Evolutionary conservation across 2,888 invertebrate genomes (phyloP), one percentile per base, ranked within the genome.

Genomic region (Plemyria rubiginata): DNA sequence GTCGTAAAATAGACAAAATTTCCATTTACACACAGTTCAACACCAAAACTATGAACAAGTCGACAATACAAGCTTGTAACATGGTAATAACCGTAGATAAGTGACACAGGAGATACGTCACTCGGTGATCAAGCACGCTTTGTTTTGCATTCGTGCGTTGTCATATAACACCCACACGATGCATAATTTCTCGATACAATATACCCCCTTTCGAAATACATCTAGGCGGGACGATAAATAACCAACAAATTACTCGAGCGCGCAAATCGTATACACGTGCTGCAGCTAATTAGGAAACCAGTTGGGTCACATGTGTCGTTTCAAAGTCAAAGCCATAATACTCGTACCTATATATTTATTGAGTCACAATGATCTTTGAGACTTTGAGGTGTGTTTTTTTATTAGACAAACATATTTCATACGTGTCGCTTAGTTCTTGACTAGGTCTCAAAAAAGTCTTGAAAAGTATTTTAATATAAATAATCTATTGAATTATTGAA

Each of bases 101-200:
- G 51, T 60, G 55, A 67, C 49, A 65, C 50, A 54, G 53, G 49
- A 60, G 67, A 62, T 61, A 62, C 67, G 66, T 67, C 72, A 68
- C 68, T 66, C 45, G 66, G 67, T 70, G 68, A 72, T 73, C 70
- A 70, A 70, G 68, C 70, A 69, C 67, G 74, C 76, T 74, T 76
- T 73, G 71, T 74, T 73, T 81, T 79, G 78, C 82, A 79, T 87
- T 87, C 82, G 84, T 85, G 84, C 87, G 86, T 88, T 89, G 89
- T 90, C 88, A 86, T 86, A 87, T 81, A 84, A 81, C 76, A 81
- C 88, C 81, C 91, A 90, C 86, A 90, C 91, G 81, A 74, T 73
- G 90, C 84, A 92, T 92, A 91, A 91, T 90, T 88, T 83, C 83
- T 80, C 86, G 87, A 92, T 90, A 86, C 86, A 85, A 84, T 78